Conservation (phyloP, 2,888 invertebrate genomes). For the Lomographa bimaculata region DNA sequence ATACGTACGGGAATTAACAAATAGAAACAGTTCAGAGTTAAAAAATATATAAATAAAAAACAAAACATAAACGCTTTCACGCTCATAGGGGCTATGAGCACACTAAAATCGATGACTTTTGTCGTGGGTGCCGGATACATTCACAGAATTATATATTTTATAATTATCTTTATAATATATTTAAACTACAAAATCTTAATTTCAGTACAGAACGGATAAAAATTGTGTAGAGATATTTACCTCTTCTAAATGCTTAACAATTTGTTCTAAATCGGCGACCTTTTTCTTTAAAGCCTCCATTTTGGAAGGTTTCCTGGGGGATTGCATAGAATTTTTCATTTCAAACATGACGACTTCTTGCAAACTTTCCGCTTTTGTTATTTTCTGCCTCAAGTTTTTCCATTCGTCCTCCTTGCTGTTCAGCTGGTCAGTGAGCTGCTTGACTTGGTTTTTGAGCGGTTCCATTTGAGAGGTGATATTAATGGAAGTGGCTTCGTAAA, state of each 20-base stretch:
- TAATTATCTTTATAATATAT: too few relatives aligned
- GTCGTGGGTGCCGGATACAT: too few relatives aligned
- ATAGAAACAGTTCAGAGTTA: too few relatives aligned
- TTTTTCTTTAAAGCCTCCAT: constrained; percentile 86
- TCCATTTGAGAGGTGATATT: constrained; percentile 82
- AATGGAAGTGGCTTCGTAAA: constrained; percentile 86
- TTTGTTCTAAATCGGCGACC: constrained; percentile 84
- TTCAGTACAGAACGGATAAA: constrained; percentile 12
- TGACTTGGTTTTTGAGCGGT: constrained; percentile 79
- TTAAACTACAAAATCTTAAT: too few relatives aligned
- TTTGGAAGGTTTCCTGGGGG: constrained; percentile 74
- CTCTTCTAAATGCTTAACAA: constrained; percentile 75
- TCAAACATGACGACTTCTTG: constrained; percentile 79
- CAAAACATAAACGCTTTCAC: too few relatives aligned
- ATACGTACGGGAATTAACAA: too few relatives aligned
- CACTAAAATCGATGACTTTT: too few relatives aligned
- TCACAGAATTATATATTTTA: too few relatives aligned
- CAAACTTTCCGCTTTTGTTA: constrained; percentile 80
- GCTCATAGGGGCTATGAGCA: too few relatives aligned
- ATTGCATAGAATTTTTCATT: constrained; percentile 78
- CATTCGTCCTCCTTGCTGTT: constrained; percentile 79
- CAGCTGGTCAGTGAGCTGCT: constrained; percentile 78
- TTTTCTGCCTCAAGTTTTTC: constrained; percentile 80
- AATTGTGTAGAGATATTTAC: constrained; percentile 38
- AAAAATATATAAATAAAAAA: too few relatives aligned